Percentiles rank a stretch among this genome's conserved stretches.
phyloP scores from a whole-genome alignment of 2,888 invertebrate species.

The Oscheius sp. region DNA sequence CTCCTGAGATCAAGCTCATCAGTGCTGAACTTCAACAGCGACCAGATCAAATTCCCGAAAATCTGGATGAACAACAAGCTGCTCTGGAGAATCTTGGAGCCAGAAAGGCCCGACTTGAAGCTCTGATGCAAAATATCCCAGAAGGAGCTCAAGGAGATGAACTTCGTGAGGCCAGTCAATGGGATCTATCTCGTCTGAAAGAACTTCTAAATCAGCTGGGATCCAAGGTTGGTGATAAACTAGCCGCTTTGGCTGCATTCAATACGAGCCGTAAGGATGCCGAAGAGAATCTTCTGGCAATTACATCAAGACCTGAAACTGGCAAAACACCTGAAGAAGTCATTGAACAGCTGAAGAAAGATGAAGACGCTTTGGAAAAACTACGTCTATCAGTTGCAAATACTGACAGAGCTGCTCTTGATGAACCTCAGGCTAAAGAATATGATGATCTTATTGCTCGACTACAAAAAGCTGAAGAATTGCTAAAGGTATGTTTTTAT shows the following conservation, averaged over 20 bases:
- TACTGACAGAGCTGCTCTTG: conserved; percentile 43
- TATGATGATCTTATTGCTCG: conserved; percentile 51
- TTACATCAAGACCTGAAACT: conserved; percentile 37
- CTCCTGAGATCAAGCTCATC: conserved; percentile 49
- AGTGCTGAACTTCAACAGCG: conserved; percentile 46
- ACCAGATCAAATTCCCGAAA: conserved; percentile 42
- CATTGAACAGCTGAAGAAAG: conserved; percentile 44
- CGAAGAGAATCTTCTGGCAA: conserved; percentile 50
- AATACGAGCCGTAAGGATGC: conserved; percentile 54
- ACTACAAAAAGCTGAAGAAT: conserved; percentile 48
- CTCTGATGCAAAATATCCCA: conserved; percentile 46
- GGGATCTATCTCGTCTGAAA: conserved; percentile 56
- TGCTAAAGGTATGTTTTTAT: conserved; percentile 42
- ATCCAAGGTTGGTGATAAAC: conserved; percentile 54
- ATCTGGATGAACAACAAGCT: conserved; percentile 51
- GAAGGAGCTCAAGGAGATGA: conserved; percentile 47
- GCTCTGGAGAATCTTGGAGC: conserved; percentile 51
- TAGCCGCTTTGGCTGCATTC: conserved; percentile 58
- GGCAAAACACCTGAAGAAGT: conserved; percentile 42
- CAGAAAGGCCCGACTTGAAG: conserved; percentile 48
- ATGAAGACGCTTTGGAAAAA: conserved; percentile 41
- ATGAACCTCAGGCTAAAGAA: conserved; percentile 48
- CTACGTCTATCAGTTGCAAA: conserved; percentile 42
- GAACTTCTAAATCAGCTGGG: conserved; percentile 51
- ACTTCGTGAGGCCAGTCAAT: conserved; percentile 52